phyloP scores from a whole-genome alignment of 2,888 invertebrate genomes.

The Macropis europaea region DNA sequence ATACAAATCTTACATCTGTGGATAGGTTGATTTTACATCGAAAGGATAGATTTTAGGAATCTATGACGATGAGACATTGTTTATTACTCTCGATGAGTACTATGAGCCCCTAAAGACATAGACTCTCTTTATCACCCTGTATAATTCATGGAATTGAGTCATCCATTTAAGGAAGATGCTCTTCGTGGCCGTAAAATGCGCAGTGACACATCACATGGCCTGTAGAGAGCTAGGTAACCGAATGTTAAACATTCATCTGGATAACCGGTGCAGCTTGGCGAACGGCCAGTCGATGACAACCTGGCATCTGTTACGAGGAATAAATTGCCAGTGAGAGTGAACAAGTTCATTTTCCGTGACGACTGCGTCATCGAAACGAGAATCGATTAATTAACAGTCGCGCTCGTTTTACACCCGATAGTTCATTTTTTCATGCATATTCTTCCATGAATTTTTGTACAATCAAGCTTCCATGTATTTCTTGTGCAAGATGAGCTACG shows the following conservation, averaged over 20 bases:
- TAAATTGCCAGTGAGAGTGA: not conserved
- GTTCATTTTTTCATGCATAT: too few relatives aligned
- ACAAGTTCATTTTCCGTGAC: conserved; percentile 6
- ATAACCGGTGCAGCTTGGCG: conserved; percentile 4
- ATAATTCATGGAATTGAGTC: conserved; percentile 18
- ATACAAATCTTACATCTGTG: too few relatives aligned
- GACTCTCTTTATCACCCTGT: too few relatives aligned
- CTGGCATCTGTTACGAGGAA: conserved; percentile 18
- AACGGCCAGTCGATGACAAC: conserved; percentile 25
- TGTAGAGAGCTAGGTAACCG: not conserved
- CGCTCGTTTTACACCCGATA: too few relatives aligned
- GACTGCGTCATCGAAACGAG: not conserved
- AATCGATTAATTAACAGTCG: not conserved
- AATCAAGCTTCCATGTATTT: too few relatives aligned
- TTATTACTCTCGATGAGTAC: too few relatives aligned
- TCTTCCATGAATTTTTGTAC: too few relatives aligned
- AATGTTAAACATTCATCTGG: conserved; percentile 39
- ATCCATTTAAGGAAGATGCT: not conserved
- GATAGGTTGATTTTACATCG: too few relatives aligned
- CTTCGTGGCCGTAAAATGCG: conserved; percentile 17
- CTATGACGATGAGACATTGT: too few relatives aligned
- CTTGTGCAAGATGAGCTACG: too few relatives aligned
- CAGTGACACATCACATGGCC: not conserved
- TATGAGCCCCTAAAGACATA: too few relatives aligned
- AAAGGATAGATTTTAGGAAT: too few relatives aligned